Conservation (phyloP, 2,888 invertebrate genomes). For the Lepidochitona cinerea region DNA sequence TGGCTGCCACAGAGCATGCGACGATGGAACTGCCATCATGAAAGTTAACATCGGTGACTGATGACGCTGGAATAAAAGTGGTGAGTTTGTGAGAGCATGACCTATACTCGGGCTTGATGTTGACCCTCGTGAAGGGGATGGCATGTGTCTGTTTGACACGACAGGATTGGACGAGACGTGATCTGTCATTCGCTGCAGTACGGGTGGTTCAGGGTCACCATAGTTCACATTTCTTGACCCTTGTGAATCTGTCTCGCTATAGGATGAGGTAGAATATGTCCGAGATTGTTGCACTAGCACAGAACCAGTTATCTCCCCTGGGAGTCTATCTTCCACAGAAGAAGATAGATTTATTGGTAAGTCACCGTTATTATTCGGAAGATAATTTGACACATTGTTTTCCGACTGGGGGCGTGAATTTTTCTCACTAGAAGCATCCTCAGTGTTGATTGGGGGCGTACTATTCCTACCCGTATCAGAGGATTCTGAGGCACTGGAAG, state of each 20-base stretch:
- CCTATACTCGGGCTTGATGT: not conserved
- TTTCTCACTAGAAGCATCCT: not conserved
- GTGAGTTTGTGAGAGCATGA: not conserved
- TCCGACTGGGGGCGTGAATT: not conserved
- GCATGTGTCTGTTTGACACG: not conserved
- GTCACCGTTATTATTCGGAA: not conserved
- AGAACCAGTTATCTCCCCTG: not conserved
- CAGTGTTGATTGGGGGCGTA: not conserved
- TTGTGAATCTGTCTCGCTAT: not conserved
- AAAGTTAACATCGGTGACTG: conserved; percentile 5
- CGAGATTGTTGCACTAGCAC: not conserved
- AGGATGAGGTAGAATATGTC: not conserved
- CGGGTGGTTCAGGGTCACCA: not conserved
- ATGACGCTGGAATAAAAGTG: not conserved
- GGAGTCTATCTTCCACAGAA: not conserved
- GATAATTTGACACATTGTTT: not conserved
- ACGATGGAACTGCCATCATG: conserved; percentile 1
- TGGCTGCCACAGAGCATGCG: conserved; percentile 1
- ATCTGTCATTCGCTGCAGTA: not conserved
- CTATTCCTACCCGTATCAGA: not conserved
- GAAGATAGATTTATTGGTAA: not conserved
- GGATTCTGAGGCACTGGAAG: not conserved
- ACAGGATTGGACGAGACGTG: not conserved
- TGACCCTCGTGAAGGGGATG: not conserved
- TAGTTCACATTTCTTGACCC: not conserved